Percentiles rank a stretch among this genome's conserved stretches.
phyloP scores from a whole-genome alignment of 2,888 invertebrate genomes.

The Seira sanloemensis region DNA sequence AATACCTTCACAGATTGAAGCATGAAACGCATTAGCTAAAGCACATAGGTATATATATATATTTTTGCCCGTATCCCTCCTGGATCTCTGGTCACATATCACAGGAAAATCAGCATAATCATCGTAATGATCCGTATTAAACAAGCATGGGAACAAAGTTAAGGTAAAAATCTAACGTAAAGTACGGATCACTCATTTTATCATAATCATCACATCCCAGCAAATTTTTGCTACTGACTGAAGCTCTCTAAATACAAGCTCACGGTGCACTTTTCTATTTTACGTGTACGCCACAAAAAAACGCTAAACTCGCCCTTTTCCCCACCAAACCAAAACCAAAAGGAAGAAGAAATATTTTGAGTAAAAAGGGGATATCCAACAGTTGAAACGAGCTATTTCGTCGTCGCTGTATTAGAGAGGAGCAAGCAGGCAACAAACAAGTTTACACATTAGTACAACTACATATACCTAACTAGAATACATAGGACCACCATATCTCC shows the following conservation, averaged over 20 bases:
- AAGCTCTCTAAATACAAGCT: too few species aligned
- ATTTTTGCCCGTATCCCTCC: too few species aligned
- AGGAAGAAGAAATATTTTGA: conserved; percentile 34
- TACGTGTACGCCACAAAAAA: conserved; percentile 27
- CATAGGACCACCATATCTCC: not conserved
- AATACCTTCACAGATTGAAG: too few species aligned
- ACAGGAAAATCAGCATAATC: too few species aligned
- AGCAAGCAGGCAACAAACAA: conserved; percentile 37
- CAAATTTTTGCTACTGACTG: too few species aligned
- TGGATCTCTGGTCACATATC: too few species aligned
- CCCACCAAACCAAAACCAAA: conserved; percentile 28
- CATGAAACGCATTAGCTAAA: too few species aligned
- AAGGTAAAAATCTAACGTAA: not conserved
- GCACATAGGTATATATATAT: too few species aligned
- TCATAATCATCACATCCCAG: conserved; percentile 20
- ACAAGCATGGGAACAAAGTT: conserved; percentile 11
- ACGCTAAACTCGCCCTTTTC: conserved; percentile 37
- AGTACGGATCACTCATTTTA: conserved; percentile 40
- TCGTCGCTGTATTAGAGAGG: not conserved
- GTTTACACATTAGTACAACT: conserved; percentile 42
- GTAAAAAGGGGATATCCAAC: conserved; percentile 40
- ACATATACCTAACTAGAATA: conserved; percentile 18
- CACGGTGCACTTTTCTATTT: conserved; percentile 15
- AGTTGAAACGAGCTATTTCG: conserved; percentile 26
- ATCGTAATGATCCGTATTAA: too few species aligned